Conservation (phyloP, 2,113 vertebrate genomes). For the Oenanthe oenanthe region DNA sequence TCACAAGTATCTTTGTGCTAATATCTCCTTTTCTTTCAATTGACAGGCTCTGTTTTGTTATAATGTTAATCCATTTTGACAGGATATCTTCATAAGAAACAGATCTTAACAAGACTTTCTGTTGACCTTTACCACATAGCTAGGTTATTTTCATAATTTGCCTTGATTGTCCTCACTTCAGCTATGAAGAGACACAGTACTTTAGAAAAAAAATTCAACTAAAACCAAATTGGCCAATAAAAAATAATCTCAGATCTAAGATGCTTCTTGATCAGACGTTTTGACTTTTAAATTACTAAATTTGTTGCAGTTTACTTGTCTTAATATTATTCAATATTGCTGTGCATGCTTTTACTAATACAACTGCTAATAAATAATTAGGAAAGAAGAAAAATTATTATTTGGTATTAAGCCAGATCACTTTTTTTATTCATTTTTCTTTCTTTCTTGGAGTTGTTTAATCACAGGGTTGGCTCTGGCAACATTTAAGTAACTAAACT, state of each 20-base stretch:
- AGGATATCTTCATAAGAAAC: background rate
- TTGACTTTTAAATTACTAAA: background rate
- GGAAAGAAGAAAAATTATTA: background rate
- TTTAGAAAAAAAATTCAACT: background rate
- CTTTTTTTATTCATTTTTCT: background rate
- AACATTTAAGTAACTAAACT: background rate
- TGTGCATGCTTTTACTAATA: background rate
- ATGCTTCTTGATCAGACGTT: background rate
- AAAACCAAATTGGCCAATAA: background rate
- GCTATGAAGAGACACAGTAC: background rate
- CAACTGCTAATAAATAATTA: background rate
- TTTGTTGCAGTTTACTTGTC: background rate
- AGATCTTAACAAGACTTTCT: slow-evolving; percentile 16
- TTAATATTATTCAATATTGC: background rate
- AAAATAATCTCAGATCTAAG: background rate
- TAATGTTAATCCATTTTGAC: slow-evolving; percentile 37
- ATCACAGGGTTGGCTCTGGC: background rate
- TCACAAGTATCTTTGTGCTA: background rate
- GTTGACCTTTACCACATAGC: slow-evolving; percentile 23
- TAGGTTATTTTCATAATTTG: slow-evolving; percentile 35
- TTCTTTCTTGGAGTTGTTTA: background rate
- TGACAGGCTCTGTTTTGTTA: background rate
- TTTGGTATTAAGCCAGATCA: background rate
- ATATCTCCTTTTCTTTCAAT: background rate
- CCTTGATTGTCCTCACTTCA: background rate